Evolutionary conservation across 2,797 vertebrate genomes (phyloP).

Genomic region (Arnoldichthys spilopterus): DNA sequence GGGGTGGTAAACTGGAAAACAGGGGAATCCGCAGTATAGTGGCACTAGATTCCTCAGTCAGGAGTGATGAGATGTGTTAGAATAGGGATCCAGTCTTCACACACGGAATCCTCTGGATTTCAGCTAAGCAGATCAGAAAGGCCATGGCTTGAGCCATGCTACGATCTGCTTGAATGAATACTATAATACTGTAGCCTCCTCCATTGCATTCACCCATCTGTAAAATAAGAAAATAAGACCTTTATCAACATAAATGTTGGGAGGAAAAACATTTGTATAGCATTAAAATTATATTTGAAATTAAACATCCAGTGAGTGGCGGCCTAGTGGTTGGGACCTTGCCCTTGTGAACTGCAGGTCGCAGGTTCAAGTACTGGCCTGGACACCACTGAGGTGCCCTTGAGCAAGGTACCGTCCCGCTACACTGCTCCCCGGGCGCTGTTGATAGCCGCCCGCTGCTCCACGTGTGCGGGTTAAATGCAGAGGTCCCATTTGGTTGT

Average conservation of each 20-base stretch:
- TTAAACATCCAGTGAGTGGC: too few species aligned
- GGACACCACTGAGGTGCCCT: too few species aligned
- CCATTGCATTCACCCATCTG: constrained; percentile 96
- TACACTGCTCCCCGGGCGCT: too few species aligned
- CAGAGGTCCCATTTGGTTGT: too few species aligned
- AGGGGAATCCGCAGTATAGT: constrained; percentile 9
- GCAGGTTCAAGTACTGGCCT: too few species aligned
- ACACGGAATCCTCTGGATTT: constrained; percentile 5
- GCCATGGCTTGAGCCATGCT: constrained; percentile 1
- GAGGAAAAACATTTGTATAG: too few species aligned
- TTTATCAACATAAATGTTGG: not conserved
- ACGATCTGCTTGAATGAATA: constrained; percentile 63
- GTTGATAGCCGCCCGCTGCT: too few species aligned
- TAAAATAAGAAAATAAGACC: constrained; percentile 57
- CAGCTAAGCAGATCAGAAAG: not conserved
- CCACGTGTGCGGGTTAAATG: too few species aligned
- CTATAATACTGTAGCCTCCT: constrained; percentile 96
- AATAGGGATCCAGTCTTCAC: not conserved
- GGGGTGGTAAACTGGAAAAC: not conserved
- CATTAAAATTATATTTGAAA: too few species aligned
- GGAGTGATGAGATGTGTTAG: not conserved
- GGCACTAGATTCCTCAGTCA: constrained; percentile 17
- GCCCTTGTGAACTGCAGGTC: too few species aligned
- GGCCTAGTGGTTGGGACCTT: too few species aligned
- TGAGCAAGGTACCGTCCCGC: too few species aligned